Evolutionary conservation across 1,140 invertebrate genomes (phyloP).

Genomic region (Drosophila pallidifrons): DNA sequence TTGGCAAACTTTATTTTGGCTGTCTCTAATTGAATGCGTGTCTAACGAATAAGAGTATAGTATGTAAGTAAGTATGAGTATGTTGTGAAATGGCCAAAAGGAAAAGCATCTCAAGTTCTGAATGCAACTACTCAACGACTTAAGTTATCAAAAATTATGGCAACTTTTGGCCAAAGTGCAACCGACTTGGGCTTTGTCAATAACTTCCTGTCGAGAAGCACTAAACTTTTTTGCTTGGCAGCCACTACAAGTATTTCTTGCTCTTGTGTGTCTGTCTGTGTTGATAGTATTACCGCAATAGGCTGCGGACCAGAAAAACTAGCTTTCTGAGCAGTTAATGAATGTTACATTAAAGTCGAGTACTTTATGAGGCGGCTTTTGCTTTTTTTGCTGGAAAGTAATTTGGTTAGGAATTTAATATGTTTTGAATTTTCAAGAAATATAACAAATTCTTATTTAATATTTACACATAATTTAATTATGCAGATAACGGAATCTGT

Average conservation of each 20-base stretch:
- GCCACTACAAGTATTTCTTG: background rate
- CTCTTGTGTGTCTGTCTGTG: background rate
- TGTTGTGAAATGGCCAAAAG: slow-evolving; percentile 25
- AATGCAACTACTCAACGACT: slow-evolving; percentile 40
- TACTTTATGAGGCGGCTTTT: too few relatives aligned
- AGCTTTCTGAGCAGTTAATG: slow-evolving; percentile 1
- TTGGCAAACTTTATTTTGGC: slow-evolving; percentile 22
- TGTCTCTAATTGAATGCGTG: slow-evolving; percentile 71
- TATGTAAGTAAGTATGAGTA: slow-evolving; percentile 3
- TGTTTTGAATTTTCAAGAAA: too few relatives aligned
- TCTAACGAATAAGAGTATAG: background rate
- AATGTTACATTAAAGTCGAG: background rate
- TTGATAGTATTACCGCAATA: slow-evolving; percentile 4
- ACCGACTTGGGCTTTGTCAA: slow-evolving; percentile 9
- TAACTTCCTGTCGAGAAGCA: slow-evolving; percentile 17
- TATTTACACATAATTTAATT: too few relatives aligned
- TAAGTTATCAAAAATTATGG: slow-evolving; percentile 48
- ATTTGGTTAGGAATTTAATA: background rate
- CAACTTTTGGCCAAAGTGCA: slow-evolving; percentile 22
- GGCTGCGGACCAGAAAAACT: background rate
- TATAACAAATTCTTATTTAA: too few relatives aligned
- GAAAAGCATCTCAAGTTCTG: slow-evolving; percentile 40
- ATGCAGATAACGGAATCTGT: too few relatives aligned
- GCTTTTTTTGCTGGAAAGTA: background rate
- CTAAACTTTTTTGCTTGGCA: slow-evolving; percentile 17